Conservation (phyloP, 2,888 invertebrate species). For the Parnassius orleans region DNA sequence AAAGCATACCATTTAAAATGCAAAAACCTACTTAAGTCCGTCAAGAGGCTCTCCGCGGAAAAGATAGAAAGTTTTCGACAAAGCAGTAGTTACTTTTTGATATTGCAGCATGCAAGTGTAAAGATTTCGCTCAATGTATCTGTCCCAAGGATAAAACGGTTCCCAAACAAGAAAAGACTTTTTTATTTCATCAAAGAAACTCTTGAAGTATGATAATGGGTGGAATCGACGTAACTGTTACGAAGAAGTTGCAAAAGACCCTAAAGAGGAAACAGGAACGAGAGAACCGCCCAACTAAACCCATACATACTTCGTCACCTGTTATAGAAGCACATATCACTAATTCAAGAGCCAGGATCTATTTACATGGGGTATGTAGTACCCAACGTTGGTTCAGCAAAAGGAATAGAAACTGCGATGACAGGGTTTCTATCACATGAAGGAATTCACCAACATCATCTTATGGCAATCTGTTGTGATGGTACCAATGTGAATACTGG, state of each 20-base stretch:
- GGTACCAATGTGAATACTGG: neutral
- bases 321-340: neutral
- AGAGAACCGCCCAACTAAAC: too few species aligned
- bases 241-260: slow-evolving; percentile 22
- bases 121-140: slow-evolving; percentile 22
- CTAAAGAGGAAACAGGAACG: slow-evolving; percentile 21
- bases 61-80: slow-evolving; percentile 22
- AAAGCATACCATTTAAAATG: slow-evolving; percentile 31
- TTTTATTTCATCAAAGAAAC: slow-evolving; percentile 27
- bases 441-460: neutral
- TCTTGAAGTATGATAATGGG: neutral
- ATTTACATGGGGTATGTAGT: neutral
- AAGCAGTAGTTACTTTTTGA: slow-evolving; percentile 17
- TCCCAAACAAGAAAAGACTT: slow-evolving; percentile 24
- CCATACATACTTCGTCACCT: too few species aligned
- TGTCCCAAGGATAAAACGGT: slow-evolving; percentile 27
- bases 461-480: slow-evolving; percentile 2
- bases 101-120: slow-evolving; percentile 28
- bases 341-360: neutral
- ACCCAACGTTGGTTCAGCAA: neutral
- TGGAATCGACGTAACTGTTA: slow-evolving; percentile 1
- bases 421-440: slow-evolving; percentile 4
- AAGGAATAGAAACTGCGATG: slow-evolving; percentile 1
- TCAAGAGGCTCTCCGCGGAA: slow-evolving; percentile 20
- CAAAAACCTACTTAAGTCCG: slow-evolving; percentile 28